A percentile compares a stretch with the other conserved stretches of the same genome.
These are phyloP conservation scores for Crossoptilon crossoptilon DNA, from an alignment of 2,797 vertebrate genomes.

Conservation along the genomic window DNA sequence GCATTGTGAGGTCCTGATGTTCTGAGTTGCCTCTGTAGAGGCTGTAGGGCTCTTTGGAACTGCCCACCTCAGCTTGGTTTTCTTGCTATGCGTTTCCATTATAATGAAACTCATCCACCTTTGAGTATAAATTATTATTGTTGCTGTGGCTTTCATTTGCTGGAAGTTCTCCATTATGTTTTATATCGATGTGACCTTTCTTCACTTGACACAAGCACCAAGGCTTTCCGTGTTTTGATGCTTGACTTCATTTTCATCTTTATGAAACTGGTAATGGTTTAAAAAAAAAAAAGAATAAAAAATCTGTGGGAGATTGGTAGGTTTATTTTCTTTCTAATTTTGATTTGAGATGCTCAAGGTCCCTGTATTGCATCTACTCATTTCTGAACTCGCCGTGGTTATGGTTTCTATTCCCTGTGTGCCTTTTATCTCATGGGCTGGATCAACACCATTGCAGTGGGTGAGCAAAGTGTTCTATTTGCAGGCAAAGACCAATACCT, in stretches of 20 bases:
- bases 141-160: background rate
- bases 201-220: background rate
- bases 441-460: background rate
- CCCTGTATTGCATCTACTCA: background rate
- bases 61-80: background rate
- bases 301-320: background rate
- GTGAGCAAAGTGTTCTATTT: background rate
- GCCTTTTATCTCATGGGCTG: background rate
- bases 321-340: background rate
- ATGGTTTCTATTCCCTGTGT: background rate
- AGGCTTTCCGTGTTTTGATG: background rate
- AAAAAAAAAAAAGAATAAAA: background rate
- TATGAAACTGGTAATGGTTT: background rate
- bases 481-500: background rate
- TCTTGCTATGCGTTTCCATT: background rate
- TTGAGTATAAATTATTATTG: background rate
- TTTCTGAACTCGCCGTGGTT: background rate
- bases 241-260: constrained; percentile 20
- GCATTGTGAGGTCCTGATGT: constrained; percentile 43
- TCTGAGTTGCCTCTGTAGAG: background rate
- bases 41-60: background rate
- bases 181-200: constrained; percentile 9
- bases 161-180: background rate
- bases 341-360: background rate
- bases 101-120: background rate